Evolutionary conservation across 2,888 invertebrate genomes (phyloP), one percentile per base, ranked within the genome.

Genomic region (Serripes groenlandicus): DNA sequence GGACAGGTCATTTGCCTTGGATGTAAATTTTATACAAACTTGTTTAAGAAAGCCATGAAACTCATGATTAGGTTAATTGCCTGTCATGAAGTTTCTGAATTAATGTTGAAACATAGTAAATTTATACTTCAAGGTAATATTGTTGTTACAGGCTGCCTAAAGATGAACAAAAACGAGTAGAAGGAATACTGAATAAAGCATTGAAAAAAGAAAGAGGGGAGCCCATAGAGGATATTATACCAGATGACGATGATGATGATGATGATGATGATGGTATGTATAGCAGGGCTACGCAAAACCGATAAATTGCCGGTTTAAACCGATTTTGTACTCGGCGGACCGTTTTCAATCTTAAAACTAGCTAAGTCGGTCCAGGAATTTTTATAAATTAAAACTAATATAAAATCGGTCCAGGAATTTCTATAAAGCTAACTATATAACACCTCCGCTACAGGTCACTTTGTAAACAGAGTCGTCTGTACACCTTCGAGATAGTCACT

Each of bases 151-250:
- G 96, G 88, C 95, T 98, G 87, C 96, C 96, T 1, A 95, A 96
- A 66, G 96, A 96, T n/a, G 98, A 98, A 95, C 96, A 96, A 82
- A 96, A 96, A 81, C 96, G 98, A 78, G 97, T 97, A 54, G 96
- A 96, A 91, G 97, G 97, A 95, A 98, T 98, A 91, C 96, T 98
- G 84, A 96, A 97, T 93, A 96, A 97, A 89, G 98, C 98, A 35
- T 96, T 98, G 82, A 97, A 89, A 82, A 90, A 91, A 42, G 92
- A 92, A 72, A 81, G 89, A 49, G 92, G 92, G 26, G 88, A 90
- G 69, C 89, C 90, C 0, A 83, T 90, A 35, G 91, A 91, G 9
- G 88, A 87, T 28, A 37, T 75, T 11, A 42, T 85, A 11, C 64
- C 83, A 18, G 86, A 85, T 11, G 90, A 85, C 11, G 88, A 83